Conservation (phyloP, 2,888 invertebrate species). For the Drosophila quinaria region DNA sequence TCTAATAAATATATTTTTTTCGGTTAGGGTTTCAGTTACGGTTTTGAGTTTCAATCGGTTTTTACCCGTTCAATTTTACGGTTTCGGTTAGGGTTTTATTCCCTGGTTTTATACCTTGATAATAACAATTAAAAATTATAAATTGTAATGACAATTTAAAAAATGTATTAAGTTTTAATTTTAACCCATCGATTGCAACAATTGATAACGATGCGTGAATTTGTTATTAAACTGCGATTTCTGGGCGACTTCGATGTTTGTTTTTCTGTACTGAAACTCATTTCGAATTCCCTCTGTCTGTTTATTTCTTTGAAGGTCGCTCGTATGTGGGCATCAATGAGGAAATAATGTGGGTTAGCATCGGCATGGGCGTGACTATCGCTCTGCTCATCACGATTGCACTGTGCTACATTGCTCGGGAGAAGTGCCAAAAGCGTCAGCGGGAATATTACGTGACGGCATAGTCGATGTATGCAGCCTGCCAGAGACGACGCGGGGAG, state of each 20-base stretch:
- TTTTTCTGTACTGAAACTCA: constrained; percentile 3
- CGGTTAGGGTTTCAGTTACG: too few relatives aligned
- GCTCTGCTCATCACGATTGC: constrained; percentile 93
- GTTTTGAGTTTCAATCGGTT: too few relatives aligned
- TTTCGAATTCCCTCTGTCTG: neutral
- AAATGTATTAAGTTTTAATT: neutral
- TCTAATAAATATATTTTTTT: too few relatives aligned
- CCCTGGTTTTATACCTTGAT: too few relatives aligned
- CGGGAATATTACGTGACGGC: constrained; percentile 91
- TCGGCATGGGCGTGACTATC: constrained; percentile 89
- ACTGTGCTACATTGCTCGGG: constrained; percentile 92
- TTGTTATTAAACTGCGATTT: constrained; percentile 13
- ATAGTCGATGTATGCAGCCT: constrained; percentile 85
- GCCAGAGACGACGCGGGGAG: constrained; percentile 26
- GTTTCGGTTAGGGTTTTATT: too few relatives aligned
- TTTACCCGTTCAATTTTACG: too few relatives aligned
- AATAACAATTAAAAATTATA: neutral
- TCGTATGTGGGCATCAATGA: constrained; percentile 94
- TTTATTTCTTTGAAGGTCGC: constrained; percentile 87
- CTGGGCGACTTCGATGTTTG: neutral
- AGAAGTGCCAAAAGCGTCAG: constrained; percentile 92
- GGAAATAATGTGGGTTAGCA: constrained; percentile 95
- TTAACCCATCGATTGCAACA: constrained; percentile 4
- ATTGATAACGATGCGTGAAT: constrained; percentile 2
- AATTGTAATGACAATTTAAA: neutral